These are phyloP conservation scores for Pseudolycoriella hygida DNA, from an alignment of 2,888 invertebrate species.

Conservation along the genomic window DNA sequence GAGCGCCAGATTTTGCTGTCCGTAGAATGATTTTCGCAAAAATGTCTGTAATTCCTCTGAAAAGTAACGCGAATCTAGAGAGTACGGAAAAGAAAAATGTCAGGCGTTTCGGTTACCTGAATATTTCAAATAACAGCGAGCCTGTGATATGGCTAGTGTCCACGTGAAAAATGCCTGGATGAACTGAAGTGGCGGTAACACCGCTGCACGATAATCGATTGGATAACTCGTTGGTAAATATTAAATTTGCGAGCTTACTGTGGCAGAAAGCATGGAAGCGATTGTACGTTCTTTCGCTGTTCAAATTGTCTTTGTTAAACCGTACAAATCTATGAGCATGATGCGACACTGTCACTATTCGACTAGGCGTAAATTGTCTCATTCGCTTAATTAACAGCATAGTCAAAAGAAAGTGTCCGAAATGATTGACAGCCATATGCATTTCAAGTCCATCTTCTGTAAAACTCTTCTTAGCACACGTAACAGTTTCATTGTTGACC, in stretches of 20 bases:
- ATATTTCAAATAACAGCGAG: not conserved
- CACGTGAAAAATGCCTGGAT: slow-evolving; percentile 43
- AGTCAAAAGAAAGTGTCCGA: slow-evolving; percentile 43
- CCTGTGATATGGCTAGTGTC: no score
- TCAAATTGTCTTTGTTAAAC: slow-evolving; percentile 40
- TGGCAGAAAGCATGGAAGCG: slow-evolving; percentile 41
- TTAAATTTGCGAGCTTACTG: slow-evolving; percentile 62
- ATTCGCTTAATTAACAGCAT: slow-evolving; percentile 39
- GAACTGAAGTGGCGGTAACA: slow-evolving; percentile 63
- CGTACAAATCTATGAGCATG: slow-evolving; percentile 32
- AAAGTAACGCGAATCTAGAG: not conserved
- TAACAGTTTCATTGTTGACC: slow-evolving; percentile 55
- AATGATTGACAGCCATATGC: slow-evolving; percentile 48
- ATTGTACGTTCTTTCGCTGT: slow-evolving; percentile 43
- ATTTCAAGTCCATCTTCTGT: slow-evolving; percentile 49
- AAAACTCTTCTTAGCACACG: slow-evolving; percentile 39
- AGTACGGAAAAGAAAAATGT: no score
- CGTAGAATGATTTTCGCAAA: not conserved
- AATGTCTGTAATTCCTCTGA: not conserved
- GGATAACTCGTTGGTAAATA: slow-evolving; percentile 53
- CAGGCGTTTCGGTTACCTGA: not conserved
- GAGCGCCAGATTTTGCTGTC: not conserved
- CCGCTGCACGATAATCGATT: slow-evolving; percentile 39
- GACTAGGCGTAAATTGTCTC: slow-evolving; percentile 34
- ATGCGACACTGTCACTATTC: slow-evolving; percentile 45